Conservation (phyloP, 1,140 invertebrate genomes). For the Drosophila insularis region DNA sequence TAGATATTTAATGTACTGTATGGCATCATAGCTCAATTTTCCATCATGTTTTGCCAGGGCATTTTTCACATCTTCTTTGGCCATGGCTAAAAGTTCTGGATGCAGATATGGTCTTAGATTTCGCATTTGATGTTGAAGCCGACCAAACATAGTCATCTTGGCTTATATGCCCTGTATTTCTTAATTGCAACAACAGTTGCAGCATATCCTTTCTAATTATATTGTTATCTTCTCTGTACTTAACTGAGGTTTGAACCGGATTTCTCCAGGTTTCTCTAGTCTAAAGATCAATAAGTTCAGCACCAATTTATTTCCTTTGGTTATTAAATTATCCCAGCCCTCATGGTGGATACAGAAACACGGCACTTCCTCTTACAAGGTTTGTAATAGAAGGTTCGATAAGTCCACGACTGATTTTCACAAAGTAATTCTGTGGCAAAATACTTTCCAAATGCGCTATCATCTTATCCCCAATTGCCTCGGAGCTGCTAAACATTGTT, state of each 20-base stretch:
- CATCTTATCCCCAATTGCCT: constrained; percentile 80
- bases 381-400: constrained; percentile 19
- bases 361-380: constrained; percentile 32
- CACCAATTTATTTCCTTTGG: too few species aligned
- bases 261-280: too few species aligned
- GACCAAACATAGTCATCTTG: constrained; percentile 60
- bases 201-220: constrained; percentile 84
- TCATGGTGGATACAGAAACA: constrained; percentile 71
- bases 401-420: constrained; percentile 37
- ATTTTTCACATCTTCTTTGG: constrained; percentile 83
- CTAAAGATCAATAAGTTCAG: too few species aligned
- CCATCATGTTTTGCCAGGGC: constrained; percentile 81
- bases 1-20: constrained; percentile 85
- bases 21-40: constrained; percentile 83
- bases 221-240: constrained; percentile 83
- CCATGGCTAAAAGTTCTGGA: constrained; percentile 50
- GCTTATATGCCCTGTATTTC: constrained; percentile 81
- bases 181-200: constrained; percentile 84
- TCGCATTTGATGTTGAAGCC: constrained; percentile 37
- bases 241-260: constrained; percentile 83
- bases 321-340: background rate
- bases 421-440: constrained; percentile 49
- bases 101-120: constrained; percentile 72
- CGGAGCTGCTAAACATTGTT: constrained; percentile 83
- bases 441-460: constrained; percentile 50